These are phyloP conservation scores for Actias luna DNA, from an alignment of 2,888 invertebrate species.

Conservation along the genomic window DNA sequence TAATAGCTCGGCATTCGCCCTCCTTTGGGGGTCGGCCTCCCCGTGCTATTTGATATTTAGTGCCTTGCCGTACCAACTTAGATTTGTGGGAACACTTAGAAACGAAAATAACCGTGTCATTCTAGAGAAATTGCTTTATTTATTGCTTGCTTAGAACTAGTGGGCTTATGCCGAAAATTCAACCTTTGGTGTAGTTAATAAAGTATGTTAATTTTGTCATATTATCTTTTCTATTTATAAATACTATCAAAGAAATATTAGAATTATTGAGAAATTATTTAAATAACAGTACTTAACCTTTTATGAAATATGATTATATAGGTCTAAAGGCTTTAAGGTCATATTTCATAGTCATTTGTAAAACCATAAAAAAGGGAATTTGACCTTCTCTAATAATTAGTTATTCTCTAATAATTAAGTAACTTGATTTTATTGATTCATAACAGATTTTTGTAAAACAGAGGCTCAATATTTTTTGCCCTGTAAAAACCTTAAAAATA, in stretches of 20 bases:
- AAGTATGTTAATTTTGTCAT: not conserved
- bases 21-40: conserved; percentile 38
- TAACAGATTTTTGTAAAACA: not conserved
- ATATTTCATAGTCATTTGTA: no score
- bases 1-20: conserved; percentile 60
- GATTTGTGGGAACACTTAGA: conserved; percentile 70
- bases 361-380: no score
- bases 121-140: conserved; percentile 38
- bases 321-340: no score
- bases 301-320: no score
- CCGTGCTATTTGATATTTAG: conserved; percentile 60
- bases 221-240: not conserved
- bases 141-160: conserved; percentile 27
- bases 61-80: conserved; percentile 76
- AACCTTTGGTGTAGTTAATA: not conserved
- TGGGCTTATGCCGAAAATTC: not conserved
- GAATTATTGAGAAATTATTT: no score
- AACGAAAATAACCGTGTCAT: conserved; percentile 48
- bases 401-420: no score
- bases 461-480: conserved; percentile 12
- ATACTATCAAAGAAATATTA: no score
- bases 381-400: no score
- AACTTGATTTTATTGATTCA: no score
- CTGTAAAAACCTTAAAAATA: conserved; percentile 51
- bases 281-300: no score